Percentiles rank a stretch among this genome's conserved stretches.
phyloP scores from a whole-genome alignment of 2,113 vertebrate species.

The Apteryx owenii region DNA sequence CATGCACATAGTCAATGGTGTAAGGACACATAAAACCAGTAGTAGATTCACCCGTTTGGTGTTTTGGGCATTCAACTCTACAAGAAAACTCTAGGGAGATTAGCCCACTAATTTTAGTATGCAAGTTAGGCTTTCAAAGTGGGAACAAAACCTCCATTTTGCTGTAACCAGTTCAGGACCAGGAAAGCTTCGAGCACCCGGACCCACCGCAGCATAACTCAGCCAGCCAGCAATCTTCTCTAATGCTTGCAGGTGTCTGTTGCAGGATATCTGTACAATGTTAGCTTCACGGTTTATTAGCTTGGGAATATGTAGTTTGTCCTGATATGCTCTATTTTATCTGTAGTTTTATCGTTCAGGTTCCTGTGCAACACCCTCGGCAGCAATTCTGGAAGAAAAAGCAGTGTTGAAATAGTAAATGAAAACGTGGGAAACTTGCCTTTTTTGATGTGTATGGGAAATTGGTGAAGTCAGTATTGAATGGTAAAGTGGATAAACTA shows the following conservation, averaged over 20 bases:
- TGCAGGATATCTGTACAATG: neutral
- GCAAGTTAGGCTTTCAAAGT: neutral
- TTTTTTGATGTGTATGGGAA: neutral
- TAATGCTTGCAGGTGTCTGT: neutral
- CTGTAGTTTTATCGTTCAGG: neutral
- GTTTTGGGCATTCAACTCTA: neutral
- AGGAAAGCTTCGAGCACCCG: rapidly evolving
- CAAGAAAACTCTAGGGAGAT: neutral
- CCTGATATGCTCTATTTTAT: neutral
- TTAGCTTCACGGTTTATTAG: neutral
- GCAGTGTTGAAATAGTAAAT: neutral
- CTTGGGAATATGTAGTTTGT: neutral
- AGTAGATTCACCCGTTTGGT: neutral
- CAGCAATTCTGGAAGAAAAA: neutral
- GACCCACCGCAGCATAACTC: neutral
- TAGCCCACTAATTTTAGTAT: neutral
- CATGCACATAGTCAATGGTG: rapidly evolving
- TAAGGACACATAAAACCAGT: neutral
- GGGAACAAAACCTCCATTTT: neutral
- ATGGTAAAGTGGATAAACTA: neutral
- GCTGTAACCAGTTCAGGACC: neutral
- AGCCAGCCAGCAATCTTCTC: neutral
- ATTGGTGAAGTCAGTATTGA: neutral
- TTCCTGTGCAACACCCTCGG: neutral
- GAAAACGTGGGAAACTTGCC: neutral